phyloP scores from a whole-genome alignment of 2,797 vertebrate species.

The Huso huso region DNA sequence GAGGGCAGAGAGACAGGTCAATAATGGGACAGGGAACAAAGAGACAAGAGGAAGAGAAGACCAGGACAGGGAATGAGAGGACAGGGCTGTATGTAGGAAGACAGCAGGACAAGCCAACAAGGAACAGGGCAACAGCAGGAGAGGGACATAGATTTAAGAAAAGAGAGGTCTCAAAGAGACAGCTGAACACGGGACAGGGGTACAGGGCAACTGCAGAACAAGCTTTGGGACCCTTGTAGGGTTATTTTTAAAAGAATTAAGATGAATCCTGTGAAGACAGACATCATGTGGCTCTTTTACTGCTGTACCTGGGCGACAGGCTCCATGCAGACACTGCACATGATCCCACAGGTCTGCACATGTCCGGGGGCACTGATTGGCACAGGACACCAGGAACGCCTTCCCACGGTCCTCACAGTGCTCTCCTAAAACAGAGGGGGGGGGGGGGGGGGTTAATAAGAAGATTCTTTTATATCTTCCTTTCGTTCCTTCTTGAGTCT shows the following conservation, averaged over 20 bases:
- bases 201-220: not conserved
- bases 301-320: constrained; percentile 65
- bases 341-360: constrained; percentile 79
- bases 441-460: too few relatives aligned
- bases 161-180: not conserved
- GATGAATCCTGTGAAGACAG: not conserved
- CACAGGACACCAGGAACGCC: constrained; percentile 51
- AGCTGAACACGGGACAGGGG: not conserved
- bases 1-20: not conserved
- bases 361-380: constrained; percentile 77
- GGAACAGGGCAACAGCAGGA: not conserved
- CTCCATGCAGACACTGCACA: constrained; percentile 77
- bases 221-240: too few relatives aligned
- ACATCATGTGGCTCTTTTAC: too few relatives aligned
- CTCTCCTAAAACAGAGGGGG: constrained; percentile 52
- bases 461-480: too few relatives aligned
- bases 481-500: too few relatives aligned
- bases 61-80: not conserved
- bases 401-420: constrained; percentile 67
- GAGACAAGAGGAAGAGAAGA: not conserved
- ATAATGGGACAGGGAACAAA: not conserved
- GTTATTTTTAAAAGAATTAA: too few relatives aligned
- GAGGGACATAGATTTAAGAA: not conserved
- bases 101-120: not conserved
- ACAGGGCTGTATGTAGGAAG: not conserved